Evolutionary conservation across 2,797 vertebrate species (phyloP).

Genomic region (Takifugu ocellatus): DNA sequence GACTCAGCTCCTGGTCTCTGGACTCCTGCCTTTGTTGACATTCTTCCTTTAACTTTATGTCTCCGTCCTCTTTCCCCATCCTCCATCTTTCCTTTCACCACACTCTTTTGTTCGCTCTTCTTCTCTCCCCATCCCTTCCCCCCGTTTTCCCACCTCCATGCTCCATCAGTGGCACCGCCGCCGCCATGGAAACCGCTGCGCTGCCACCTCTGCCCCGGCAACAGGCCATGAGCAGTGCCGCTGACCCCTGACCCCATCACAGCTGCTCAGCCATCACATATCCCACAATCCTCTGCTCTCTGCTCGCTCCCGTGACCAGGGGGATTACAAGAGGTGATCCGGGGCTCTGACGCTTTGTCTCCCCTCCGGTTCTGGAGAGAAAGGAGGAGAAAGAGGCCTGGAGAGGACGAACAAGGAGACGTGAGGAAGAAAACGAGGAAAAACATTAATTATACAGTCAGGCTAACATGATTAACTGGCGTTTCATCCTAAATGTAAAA

Average conservation of each 20-base stretch:
- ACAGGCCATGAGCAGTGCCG: slow-evolving; percentile 49
- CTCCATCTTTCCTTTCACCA: slow-evolving; percentile 34
- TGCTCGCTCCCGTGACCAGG: slow-evolving; percentile 52
- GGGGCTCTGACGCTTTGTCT: slow-evolving; percentile 28
- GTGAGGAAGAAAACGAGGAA: too few species aligned
- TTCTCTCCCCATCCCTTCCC: slow-evolving; percentile 46
- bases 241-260: slow-evolving; percentile 60
- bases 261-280: slow-evolving; percentile 59
- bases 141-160: slow-evolving; percentile 61
- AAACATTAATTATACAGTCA: too few species aligned
- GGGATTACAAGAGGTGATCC: slow-evolving; percentile 38
- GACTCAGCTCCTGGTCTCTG: too few species aligned
- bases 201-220: slow-evolving; percentile 53
- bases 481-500: too few species aligned
- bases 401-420: too few species aligned
- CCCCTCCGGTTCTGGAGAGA: not conserved
- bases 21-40: not conserved
- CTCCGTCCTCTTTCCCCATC: slow-evolving; percentile 38
- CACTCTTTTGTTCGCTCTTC: slow-evolving; percentile 39
- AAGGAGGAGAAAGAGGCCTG: too few species aligned
- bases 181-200: slow-evolving; percentile 40
- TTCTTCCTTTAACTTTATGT: not conserved
- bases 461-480: too few species aligned
- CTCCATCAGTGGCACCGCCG: slow-evolving; percentile 32
- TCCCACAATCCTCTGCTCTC: slow-evolving; percentile 56